Percentiles rank a stretch among this genome's conserved stretches.
These are phyloP conservation scores for Allobates femoralis DNA, from an alignment of 2,797 vertebrate species.

Conservation along the genomic window DNA sequence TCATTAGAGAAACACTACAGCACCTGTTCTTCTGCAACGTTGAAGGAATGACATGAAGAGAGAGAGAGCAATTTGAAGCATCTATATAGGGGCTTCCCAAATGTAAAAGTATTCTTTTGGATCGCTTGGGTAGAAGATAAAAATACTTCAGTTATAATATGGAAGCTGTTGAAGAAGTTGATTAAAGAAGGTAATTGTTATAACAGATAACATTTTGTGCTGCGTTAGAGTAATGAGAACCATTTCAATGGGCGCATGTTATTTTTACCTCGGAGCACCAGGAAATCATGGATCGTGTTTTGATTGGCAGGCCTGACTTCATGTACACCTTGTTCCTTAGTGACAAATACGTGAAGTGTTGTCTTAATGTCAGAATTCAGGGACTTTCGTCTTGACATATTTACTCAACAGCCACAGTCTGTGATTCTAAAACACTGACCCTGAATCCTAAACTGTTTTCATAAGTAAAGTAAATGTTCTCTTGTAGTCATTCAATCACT, in stretches of 20 bases:
- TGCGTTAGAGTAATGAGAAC: background rate
- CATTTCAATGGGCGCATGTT: background rate
- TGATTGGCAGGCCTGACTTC: slow-evolving; percentile 43
- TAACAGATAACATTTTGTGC: background rate
- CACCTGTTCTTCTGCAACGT: slow-evolving; percentile 30
- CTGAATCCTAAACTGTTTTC: slow-evolving; percentile 45
- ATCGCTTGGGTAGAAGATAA: background rate
- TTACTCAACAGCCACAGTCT: slow-evolving; percentile 40
- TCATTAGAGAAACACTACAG: background rate
- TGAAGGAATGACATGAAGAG: slow-evolving; percentile 14
- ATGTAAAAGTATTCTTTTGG: slow-evolving; percentile 6
- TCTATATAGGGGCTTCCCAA: slow-evolving; percentile 16
- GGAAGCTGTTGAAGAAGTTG: background rate
- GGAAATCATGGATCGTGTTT: slow-evolving; percentile 30
- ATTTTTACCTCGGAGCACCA: slow-evolving; percentile 26
- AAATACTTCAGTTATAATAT: background rate
- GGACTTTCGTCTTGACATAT: slow-evolving; percentile 48
- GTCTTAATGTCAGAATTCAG: slow-evolving; percentile 49
- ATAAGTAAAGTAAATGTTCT: slow-evolving; percentile 52
- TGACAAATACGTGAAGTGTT: slow-evolving; percentile 54
- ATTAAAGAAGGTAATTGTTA: background rate
- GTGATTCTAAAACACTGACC: slow-evolving; percentile 49
- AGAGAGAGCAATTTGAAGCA: background rate
- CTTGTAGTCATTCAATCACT: slow-evolving; percentile 34
- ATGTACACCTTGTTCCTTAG: slow-evolving; percentile 51